Evolutionary conservation across 2,888 invertebrate genomes (phyloP), one percentile per base, ranked within the genome.

Genomic region (Eilema depressum): DNA sequence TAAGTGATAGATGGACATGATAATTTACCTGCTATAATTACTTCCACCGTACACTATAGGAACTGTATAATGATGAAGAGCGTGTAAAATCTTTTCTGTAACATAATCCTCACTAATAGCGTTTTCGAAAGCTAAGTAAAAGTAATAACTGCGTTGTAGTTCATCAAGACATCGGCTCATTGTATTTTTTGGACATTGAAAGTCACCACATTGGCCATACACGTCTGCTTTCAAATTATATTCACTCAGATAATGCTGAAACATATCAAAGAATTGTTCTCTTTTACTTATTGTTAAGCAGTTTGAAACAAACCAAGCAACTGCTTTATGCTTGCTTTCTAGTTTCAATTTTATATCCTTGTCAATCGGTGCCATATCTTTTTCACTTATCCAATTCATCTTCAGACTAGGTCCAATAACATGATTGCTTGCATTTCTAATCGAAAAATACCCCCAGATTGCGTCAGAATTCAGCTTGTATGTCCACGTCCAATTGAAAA

Each of bases 41-140:
- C 96, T 96, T 61, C 96, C 96, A 2, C 97, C 97, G 90, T 96
- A 96, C 7, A 97, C 97, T 8, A 97, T 95, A 0, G 97, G 97
- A 20, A 97, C 93, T 1, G 96, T 94, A 83, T 96, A 92, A 84
- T 96, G 96, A 78, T 96, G 95, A n/a, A 96, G 86, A 53, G 95
- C 90, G 73, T 90, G 80, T 17, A 93, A 74, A 33, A 93, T 70
- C 75, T 93, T 93, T 76, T 94, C 93, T 2, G 94, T 91, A 0
- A 93, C 91, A 69, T 93, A 94, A 83, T 94, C 93, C n/a, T 90
- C 92, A 66, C 88, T 88, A 0, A 93, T 66, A 17, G 92, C 83
- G 75, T 92, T 93, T 75, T 94, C 94, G 66, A 93, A 92, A 2
- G 93, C 90, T 12, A 93, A 87, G 80, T 92, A 94, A 78, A 94